Evolutionary conservation across 1,140 invertebrate species (phyloP).

Genomic region (Campoletis sonorensis): DNA sequence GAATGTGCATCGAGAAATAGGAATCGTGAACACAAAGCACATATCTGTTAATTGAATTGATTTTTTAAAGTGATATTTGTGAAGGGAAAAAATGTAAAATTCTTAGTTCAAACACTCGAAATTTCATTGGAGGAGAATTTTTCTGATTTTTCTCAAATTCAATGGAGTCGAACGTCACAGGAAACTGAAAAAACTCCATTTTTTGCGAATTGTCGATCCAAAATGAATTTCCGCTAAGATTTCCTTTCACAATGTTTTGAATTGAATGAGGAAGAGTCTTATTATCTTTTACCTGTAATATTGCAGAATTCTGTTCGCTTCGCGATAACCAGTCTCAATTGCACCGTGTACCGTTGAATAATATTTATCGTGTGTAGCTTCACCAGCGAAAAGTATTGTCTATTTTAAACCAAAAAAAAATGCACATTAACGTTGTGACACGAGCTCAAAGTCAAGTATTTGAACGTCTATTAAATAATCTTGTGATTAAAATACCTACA

Average conservation of each 20-base stretch:
- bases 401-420: conserved; percentile 41
- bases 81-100: no score
- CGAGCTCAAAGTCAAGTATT: conserved; percentile 24
- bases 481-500: conserved; percentile 57
- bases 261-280: not conserved
- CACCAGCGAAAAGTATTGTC: conserved; percentile 82
- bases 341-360: conserved; percentile 90
- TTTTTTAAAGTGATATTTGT: not conserved
- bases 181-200: no score
- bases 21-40: no score
- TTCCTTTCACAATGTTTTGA: no score
- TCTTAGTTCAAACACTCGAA: no score
- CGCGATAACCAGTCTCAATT: conserved; percentile 85
- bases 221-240: not conserved
- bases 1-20: no score
- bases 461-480: conserved; percentile 14
- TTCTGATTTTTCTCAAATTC: no score
- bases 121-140: no score
- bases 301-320: conserved; percentile 80
- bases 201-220: not conserved
- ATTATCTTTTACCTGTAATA: conserved; percentile 58
- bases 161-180: no score
- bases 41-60: not conserved
- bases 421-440: no score
- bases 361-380: conserved; percentile 82